Percentiles rank a stretch among this genome's conserved stretches.
Conservation (phyloP, 2,113 vertebrate species). For the Philantomba maxwellii region DNA sequence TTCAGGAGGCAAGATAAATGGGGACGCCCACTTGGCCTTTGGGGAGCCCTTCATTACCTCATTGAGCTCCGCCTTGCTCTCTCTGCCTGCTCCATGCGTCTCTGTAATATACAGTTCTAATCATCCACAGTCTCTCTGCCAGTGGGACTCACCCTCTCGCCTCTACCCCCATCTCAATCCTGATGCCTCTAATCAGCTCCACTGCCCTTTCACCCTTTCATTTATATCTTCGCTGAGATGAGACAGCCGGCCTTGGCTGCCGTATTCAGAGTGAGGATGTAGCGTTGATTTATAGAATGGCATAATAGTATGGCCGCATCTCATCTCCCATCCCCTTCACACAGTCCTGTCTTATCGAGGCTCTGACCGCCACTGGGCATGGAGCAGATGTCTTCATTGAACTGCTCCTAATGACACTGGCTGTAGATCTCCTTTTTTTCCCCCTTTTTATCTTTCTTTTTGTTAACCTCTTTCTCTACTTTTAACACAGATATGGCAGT, state of each 20-base stretch:
- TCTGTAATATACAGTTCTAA: neutral
- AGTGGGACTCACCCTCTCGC: neutral
- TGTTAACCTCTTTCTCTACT: neutral
- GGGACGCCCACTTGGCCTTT: conserved; percentile 19
- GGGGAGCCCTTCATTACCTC: conserved; percentile 19
- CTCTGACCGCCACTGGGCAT: neutral
- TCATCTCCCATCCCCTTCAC: neutral
- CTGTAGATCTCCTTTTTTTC: neutral
- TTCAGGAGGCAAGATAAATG: conserved; percentile 36
- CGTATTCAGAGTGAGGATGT: neutral
- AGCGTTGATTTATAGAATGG: conserved; percentile 1
- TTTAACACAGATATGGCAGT: neutral
- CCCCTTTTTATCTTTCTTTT: neutral
- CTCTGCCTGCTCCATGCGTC: neutral
- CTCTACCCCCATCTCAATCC: neutral
- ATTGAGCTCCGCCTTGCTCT: neutral
- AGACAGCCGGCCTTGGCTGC: neutral
- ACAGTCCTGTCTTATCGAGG: neutral
- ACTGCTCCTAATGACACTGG: neutral
- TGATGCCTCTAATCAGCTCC: conserved; percentile 6
- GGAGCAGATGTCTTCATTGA: conserved; percentile 35
- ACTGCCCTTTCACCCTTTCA: conserved; percentile 23
- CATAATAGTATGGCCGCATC: neutral
- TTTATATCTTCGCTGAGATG: neutral
- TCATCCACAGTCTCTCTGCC: neutral